phyloP scores from a whole-genome alignment of 2,888 invertebrate genomes.

The Drosophila nigricruria region DNA sequence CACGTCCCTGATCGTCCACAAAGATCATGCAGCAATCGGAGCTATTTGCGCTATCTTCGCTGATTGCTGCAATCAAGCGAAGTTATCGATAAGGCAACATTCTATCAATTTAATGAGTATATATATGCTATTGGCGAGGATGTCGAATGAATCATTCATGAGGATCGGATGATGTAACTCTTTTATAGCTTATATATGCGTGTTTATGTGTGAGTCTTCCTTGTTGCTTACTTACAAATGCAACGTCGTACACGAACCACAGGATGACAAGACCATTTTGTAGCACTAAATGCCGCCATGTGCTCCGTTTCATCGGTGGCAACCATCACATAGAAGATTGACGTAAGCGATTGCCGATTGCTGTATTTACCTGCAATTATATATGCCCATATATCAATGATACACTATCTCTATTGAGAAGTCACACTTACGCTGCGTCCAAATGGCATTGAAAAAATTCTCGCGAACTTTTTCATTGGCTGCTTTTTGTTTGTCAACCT shows the following conservation, averaged over 20 bases:
- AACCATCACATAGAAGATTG: constrained; percentile 82
- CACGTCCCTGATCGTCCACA: constrained; percentile 84
- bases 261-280: constrained; percentile 76
- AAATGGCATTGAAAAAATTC: constrained; percentile 68
- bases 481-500: constrained; percentile 12
- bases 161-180: neutral
- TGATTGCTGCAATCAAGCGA: constrained; percentile 27
- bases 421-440: constrained; percentile 79
- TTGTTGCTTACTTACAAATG: constrained; percentile 60
- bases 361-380: constrained; percentile 79
- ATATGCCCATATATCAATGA: neutral
- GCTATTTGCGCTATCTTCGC: constrained; percentile 51
- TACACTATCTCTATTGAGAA: neutral
- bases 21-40: constrained; percentile 82
- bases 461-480: constrained; percentile 40
- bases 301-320: constrained; percentile 51
- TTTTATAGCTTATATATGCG: neutral
- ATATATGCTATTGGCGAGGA: neutral
- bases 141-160: neutral
- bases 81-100: neutral
- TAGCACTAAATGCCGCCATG: constrained; percentile 46
- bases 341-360: constrained; percentile 76
- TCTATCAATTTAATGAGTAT: too few relatives aligned
- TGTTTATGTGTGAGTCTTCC: neutral
- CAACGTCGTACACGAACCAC: constrained; percentile 83